Conservation (phyloP, 2,888 invertebrate genomes). For the Pristionchus japonicus region DNA sequence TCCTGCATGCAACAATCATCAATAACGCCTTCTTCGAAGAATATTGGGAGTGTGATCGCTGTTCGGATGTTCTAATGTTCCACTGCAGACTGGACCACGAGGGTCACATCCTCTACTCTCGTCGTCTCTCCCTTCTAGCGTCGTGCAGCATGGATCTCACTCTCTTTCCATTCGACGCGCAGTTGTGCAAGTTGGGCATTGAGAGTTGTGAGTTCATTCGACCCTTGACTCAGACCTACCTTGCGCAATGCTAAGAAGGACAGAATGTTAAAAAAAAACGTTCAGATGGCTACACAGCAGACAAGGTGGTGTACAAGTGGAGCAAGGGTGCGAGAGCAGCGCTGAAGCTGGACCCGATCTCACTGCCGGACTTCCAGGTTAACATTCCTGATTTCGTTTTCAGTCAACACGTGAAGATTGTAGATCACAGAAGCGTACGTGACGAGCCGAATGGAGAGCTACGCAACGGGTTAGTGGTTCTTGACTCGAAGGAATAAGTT, state of each 20-base stretch:
- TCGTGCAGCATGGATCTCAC: slow-evolving; percentile 71
- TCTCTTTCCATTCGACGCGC: slow-evolving; percentile 72
- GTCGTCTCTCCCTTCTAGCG: slow-evolving; percentile 70
- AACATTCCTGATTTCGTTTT: neutral
- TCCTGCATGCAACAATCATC: no score
- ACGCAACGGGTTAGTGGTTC: slow-evolving; percentile 63
- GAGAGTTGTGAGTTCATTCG: slow-evolving; percentile 68
- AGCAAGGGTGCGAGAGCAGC: slow-evolving; percentile 63
- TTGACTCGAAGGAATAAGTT: neutral
- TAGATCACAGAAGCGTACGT: slow-evolving; percentile 72
- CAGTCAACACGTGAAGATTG: neutral
- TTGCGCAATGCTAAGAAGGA: no score
- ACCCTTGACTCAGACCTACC: no score
- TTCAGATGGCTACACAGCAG: slow-evolving; percentile 72
- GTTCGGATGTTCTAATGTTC: no score
- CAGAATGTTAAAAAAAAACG: no score
- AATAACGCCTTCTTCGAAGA: no score
- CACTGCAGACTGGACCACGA: slow-evolving; percentile 62
- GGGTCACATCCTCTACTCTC: slow-evolving; percentile 71
- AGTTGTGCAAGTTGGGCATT: slow-evolving; percentile 72
- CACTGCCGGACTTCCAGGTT: slow-evolving; percentile 69
- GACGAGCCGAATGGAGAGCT: slow-evolving; percentile 69
- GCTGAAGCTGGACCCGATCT: slow-evolving; percentile 63
- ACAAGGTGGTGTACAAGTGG: slow-evolving; percentile 72
- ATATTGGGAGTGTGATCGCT: no score